Evolutionary conservation across 2,888 invertebrate genomes (phyloP).

Genomic region (Mesopsocus fuscifrons): DNA sequence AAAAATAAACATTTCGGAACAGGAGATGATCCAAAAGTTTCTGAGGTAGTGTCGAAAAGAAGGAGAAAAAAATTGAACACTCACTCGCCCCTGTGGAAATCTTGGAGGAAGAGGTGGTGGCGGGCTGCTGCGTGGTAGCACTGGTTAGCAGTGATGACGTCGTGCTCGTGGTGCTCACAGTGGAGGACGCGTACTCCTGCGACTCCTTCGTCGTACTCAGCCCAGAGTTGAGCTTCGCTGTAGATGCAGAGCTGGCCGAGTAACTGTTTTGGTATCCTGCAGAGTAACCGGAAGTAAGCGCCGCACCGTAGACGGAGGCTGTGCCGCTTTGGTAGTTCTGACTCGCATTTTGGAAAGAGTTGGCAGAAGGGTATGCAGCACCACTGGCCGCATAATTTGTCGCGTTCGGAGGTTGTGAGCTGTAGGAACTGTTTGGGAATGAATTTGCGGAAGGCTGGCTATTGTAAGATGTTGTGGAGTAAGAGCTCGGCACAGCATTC

Average conservation of each 20-base stretch:
- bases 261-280: conserved; percentile 5
- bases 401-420: conserved; percentile 13
- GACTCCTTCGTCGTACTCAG: conserved; percentile 1
- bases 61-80: too few relatives aligned
- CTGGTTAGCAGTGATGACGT: conserved; percentile 15
- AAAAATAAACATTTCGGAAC: too few relatives aligned
- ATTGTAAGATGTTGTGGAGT: conserved; percentile 11
- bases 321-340: conserved; percentile 7
- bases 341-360: conserved; percentile 1
- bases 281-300: background rate
- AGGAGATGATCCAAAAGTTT: too few relatives aligned
- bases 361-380: background rate
- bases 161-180: conserved; percentile 19
- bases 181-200: conserved; percentile 19
- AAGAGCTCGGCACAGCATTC: background rate
- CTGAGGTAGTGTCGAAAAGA: too few relatives aligned
- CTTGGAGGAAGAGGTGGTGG: conserved; percentile 24
- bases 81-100: conserved; percentile 20
- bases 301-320: background rate
- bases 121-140: conserved; percentile 22
- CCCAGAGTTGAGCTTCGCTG: conserved; percentile 3
- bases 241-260: background rate
- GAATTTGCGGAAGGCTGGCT: conserved; percentile 14
- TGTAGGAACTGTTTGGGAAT: conserved; percentile 14
- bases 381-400: conserved; percentile 1